phyloP scores from a whole-genome alignment of 1,140 invertebrate species.

The Lepidurus couesii region DNA sequence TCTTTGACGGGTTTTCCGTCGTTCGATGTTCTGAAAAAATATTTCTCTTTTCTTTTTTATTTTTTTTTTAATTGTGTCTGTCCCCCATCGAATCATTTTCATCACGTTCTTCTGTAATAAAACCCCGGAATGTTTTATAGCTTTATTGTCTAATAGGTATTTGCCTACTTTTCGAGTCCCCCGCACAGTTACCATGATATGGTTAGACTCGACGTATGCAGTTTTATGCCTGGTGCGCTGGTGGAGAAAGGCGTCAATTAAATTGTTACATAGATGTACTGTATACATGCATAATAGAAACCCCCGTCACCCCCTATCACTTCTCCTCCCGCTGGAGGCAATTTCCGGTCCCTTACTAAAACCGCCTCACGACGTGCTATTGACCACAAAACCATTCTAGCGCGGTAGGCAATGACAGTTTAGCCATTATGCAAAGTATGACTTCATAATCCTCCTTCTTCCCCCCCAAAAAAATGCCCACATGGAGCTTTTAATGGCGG shows the following conservation, averaged over 20 bases:
- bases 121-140: no score
- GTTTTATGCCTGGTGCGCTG: background rate
- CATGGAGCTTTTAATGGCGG: background rate
- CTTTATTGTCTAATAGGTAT: no score
- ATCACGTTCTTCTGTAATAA: no score
- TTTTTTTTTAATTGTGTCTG: background rate
- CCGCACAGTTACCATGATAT: background rate
- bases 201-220: background rate
- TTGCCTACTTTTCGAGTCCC: background rate
- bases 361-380: background rate
- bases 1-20: background rate
- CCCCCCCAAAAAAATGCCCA: background rate
- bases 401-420: constrained; percentile 1
- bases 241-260: background rate
- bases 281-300: background rate
- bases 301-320: background rate
- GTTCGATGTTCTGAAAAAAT: background rate
- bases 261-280: background rate
- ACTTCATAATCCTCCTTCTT: constrained; percentile 2
- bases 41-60: background rate
- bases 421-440: background rate
- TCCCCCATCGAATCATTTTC: background rate
- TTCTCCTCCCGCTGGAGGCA: background rate
- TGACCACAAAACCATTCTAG: constrained; percentile 5
- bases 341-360: background rate